Conservation (phyloP, 2,888 invertebrate genomes). For the Tiliacea citrago region DNA sequence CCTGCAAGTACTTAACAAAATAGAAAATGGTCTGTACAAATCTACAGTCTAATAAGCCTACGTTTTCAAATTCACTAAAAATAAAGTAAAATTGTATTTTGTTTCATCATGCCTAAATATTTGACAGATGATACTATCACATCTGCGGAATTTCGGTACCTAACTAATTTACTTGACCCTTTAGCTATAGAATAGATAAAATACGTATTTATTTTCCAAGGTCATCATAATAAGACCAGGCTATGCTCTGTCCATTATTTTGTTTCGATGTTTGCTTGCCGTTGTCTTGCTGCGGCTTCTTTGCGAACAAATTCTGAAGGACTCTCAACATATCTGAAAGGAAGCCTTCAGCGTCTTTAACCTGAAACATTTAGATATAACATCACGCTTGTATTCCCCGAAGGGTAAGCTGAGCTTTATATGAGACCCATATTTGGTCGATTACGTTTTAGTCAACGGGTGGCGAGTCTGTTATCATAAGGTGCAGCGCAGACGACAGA, state of each 20-base stretch:
- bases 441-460: no score
- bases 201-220: conserved; percentile 31
- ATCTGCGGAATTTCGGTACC: no score
- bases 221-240: conserved; percentile 54
- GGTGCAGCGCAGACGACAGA: no score
- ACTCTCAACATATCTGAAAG: conserved; percentile 31
- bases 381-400: neutral
- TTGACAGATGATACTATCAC: no score
- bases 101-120: no score
- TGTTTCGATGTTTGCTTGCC: fast-evolving
- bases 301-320: neutral
- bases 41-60: no score
- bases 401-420: neutral
- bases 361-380: conserved; percentile 26
- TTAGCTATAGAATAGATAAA: neutral
- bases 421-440: neutral
- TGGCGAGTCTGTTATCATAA: no score
- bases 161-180: no score
- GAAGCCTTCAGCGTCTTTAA: conserved; percentile 7
- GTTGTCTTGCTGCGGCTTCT: neutral
- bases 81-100: no score
- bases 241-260: neutral
- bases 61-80: no score
- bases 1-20: no score
- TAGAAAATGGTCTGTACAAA: no score